A percentile compares a stretch with the other conserved stretches of the same genome.
Conservation (phyloP, 1,140 invertebrate species). For the Diuraphis noxia region DNA sequence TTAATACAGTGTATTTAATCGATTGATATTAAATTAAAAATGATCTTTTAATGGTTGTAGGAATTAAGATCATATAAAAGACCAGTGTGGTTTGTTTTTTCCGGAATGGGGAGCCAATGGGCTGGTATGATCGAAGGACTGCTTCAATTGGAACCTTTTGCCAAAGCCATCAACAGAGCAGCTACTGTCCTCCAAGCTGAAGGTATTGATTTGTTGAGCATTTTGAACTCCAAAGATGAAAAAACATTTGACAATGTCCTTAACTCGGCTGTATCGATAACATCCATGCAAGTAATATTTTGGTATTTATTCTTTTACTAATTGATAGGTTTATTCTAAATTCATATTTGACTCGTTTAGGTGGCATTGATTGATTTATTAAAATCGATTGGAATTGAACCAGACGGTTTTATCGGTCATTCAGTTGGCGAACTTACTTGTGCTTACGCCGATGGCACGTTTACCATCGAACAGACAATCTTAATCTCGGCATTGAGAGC, state of each 20-base stretch:
- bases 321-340: neutral
- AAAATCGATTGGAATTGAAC: constrained; percentile 62
- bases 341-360: constrained; percentile 59
- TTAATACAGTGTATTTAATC: neutral
- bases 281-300: constrained; percentile 74
- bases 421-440: constrained; percentile 72
- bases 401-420: constrained; percentile 72
- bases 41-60: constrained; percentile 21
- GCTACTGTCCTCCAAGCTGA: constrained; percentile 64
- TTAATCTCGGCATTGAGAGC: constrained; percentile 69
- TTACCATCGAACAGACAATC: constrained; percentile 69
- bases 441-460: constrained; percentile 71
- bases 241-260: constrained; percentile 66
- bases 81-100: constrained; percentile 63
- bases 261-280: constrained; percentile 73
- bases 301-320: neutral
- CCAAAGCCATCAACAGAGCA: constrained; percentile 67
- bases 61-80: constrained; percentile 30
- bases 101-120: constrained; percentile 74
- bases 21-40: neutral
- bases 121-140: constrained; percentile 66
- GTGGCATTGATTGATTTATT: constrained; percentile 79
- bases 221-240: constrained; percentile 67
- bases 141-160: constrained; percentile 71
- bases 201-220: constrained; percentile 67